Evolutionary conservation across 2,797 vertebrate genomes (phyloP), one percentile per base, ranked within the genome.

Genomic region (Liparis tanakae): DNA sequence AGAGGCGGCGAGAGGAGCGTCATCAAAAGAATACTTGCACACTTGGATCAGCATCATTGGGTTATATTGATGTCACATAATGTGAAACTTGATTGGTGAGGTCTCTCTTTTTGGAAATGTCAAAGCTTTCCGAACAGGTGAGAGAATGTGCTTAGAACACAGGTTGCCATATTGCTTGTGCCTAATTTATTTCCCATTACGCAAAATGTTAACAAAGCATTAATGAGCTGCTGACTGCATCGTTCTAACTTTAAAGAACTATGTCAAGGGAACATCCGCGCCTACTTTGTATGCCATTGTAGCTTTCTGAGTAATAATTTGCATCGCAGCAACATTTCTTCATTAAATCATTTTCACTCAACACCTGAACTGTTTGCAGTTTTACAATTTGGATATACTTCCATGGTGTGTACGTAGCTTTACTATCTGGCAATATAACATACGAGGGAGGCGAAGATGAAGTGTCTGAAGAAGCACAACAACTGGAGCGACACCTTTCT

Each of bases 191-290:
- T 87, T 90, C 79, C 76, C 85, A 87, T 90, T 89, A 87, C 57
- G 72, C 81, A 87, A 89, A 89, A 86, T 90, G 88, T 89, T 86
- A 88, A 88, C 85, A 87, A 89, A 91, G 86, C 86, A 84, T 87
- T 86, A 89, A 90, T 83, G 82, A 91, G 89, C 81, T 88, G 83
- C 85, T 86, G 83, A 87, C 85, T 77, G 50, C 85, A 83, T 84
- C 85, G 79, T 83, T 85, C 73, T 75, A 67, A 72, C 86, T 88
- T 90, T 80, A 84, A 88, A 88, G 78, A 83, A 79, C 81, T 60
- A 74, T 74, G 87, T 87, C 87, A 80, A 79, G 87, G 85, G 88
- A 90, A 72, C 88, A 83, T 82, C 77, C 70, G 1, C 55, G 70
- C 80, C 82, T 77, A 75, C 88, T 91, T 85, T 87, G 86, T 85